A percentile compares a stretch with the other conserved stretches of the same genome.
Evolutionary conservation across 53 echinoderm and acorn worm species (phyloP).

Genomic region (Paelopatides confundens): DNA sequence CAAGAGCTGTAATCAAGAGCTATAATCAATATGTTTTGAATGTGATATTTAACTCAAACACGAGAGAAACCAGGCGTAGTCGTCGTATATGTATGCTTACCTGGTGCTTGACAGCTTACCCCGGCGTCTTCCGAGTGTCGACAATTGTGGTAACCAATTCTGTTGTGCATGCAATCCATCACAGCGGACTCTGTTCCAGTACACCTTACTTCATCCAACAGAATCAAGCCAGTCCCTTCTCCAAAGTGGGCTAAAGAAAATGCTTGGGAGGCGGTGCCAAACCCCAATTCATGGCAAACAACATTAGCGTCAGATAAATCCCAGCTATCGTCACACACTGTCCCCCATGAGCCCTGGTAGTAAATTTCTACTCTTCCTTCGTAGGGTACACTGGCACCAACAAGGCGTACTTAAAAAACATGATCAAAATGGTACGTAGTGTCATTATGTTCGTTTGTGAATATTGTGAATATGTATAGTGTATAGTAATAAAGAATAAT

Average conservation of each 20-base stretch:
- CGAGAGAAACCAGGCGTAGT: no score
- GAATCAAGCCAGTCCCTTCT: conserved; percentile 48
- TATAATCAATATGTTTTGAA: no score
- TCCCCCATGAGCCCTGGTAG: conserved; percentile 59
- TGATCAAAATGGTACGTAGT: no score
- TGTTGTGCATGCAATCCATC: conserved; percentile 18
- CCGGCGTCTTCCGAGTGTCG: conserved; percentile 59
- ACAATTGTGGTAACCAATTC: conserved; percentile 60
- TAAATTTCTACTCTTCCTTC: conserved; percentile 64
- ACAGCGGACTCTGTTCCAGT: conserved; percentile 54
- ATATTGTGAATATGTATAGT: no score
- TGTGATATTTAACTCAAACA: no score
- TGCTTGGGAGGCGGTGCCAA: conserved; percentile 43
- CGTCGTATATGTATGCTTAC: no score
- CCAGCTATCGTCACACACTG: conserved; percentile 69
- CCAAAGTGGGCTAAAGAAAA: conserved; percentile 53
- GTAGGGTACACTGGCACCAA: background rate
- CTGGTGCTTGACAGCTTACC: conserved; percentile 21
- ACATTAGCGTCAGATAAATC: conserved; percentile 47
- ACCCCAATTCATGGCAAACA: conserved; percentile 64
- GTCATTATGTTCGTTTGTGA: no score
- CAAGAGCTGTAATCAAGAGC: no score
- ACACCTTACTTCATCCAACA: conserved; percentile 62
- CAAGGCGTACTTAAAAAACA: conserved; percentile 61
- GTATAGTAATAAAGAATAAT: no score